Percentiles rank a stretch among this genome's conserved stretches.
Evolutionary conservation across 2,113 vertebrate species (phyloP).

Genomic region (Hydrolagus affinis): DNA sequence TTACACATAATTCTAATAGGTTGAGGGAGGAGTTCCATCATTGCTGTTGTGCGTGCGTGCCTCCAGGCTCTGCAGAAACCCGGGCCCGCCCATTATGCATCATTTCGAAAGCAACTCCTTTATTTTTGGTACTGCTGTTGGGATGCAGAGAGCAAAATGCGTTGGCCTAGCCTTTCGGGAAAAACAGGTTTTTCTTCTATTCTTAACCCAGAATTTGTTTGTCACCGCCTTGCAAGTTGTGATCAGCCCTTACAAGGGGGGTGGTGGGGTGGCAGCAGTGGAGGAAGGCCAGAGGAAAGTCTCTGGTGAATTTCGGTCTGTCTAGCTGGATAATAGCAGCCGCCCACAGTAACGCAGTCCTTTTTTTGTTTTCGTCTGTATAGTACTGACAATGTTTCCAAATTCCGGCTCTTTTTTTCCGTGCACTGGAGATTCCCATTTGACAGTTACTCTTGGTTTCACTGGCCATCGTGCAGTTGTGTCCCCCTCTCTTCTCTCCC

Average conservation of each 20-base stretch:
- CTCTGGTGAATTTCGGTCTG: constrained; percentile 7
- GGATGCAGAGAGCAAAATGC: constrained; percentile 61
- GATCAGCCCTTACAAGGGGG: constrained; percentile 5
- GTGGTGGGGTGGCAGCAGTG: constrained; percentile 5
- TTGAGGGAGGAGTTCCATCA: constrained; percentile 63
- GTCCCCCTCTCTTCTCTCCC: no score
- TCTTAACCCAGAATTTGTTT: constrained; percentile 18
- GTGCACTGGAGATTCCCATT: background rate
- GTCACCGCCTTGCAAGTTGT: background rate
- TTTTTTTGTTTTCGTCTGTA: background rate
- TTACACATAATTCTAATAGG: constrained; percentile 79
- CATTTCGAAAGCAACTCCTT: constrained; percentile 59
- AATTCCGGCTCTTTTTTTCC: background rate
- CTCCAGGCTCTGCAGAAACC: constrained; percentile 55
- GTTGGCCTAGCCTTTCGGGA: constrained; percentile 41
- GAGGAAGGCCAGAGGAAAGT: constrained; percentile 17
- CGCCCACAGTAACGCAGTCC: background rate
- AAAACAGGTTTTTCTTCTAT: constrained; percentile 14
- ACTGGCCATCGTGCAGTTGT: background rate
- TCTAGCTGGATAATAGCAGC: background rate
- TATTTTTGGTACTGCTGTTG: constrained; percentile 59
- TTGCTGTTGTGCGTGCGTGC: constrained; percentile 54
- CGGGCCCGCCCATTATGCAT: constrained; percentile 56
- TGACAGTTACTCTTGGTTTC: background rate
- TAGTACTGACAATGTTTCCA: background rate